phyloP scores from a whole-genome alignment of 2,888 invertebrate species.

The Odontomyia ornata region DNA sequence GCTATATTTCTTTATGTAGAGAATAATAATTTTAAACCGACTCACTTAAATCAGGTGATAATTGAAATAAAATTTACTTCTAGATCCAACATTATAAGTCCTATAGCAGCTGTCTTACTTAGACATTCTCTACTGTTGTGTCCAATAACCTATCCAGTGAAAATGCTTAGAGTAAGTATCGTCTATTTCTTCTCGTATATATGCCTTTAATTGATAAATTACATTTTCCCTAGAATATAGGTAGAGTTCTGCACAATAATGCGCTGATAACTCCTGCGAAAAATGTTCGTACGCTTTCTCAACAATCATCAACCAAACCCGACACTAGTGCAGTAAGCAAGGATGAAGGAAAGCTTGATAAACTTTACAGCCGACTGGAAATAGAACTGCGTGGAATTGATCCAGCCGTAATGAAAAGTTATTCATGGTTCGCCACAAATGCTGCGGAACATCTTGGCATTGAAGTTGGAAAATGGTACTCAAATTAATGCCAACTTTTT shows the following conservation, averaged over 20 bases:
- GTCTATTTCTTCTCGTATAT: too few relatives aligned
- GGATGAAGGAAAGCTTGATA: slow-evolving; percentile 65
- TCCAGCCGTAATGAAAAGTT: slow-evolving; percentile 86
- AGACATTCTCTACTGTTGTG: neutral
- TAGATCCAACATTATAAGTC: too few relatives aligned
- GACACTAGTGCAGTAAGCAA: neutral
- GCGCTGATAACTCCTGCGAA: neutral
- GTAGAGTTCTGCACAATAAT: slow-evolving; percentile 3
- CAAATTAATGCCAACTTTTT: neutral
- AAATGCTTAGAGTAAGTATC: slow-evolving; percentile 18
- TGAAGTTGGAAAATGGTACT: slow-evolving; percentile 75
- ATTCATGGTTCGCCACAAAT: slow-evolving; percentile 81
- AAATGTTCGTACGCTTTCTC: neutral
- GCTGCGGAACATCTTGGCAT: slow-evolving; percentile 85
- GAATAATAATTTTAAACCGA: too few relatives aligned
- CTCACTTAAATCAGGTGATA: too few relatives aligned
- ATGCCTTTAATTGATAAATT: too few relatives aligned
- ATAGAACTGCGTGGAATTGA: slow-evolving; percentile 90
- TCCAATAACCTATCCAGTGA: neutral
- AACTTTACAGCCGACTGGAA: slow-evolving; percentile 82
- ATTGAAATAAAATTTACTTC: too few relatives aligned
- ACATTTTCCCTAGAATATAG: neutral
- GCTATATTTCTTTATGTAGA: too few relatives aligned
- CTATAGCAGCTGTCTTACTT: too few relatives aligned
- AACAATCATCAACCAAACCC: neutral